These are phyloP conservation scores for Teinopalpus imperialis DNA, from an alignment of 2,888 invertebrate genomes.

Conservation along the genomic window DNA sequence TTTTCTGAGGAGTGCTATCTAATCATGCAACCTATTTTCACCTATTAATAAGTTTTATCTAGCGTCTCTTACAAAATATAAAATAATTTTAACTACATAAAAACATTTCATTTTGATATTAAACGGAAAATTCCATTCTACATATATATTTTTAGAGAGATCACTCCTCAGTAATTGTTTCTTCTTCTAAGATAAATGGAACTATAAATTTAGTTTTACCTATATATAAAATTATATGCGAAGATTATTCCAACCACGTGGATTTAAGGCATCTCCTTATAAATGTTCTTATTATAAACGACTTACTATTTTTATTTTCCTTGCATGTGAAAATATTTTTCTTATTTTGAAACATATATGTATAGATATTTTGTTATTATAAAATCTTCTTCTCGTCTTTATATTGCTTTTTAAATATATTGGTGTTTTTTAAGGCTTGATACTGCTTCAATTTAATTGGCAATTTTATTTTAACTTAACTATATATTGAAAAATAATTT, in stretches of 20 bases:
- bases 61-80: constrained; percentile 16
- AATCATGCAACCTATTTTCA: constrained; percentile 1
- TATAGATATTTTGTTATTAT: constrained; percentile 5
- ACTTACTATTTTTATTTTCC: neutral
- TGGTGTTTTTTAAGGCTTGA: constrained; percentile 11
- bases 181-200: constrained; percentile 3
- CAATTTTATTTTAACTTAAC: constrained; percentile 11
- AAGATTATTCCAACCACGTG: constrained; percentile 2
- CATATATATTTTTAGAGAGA: neutral
- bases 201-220: constrained; percentile 11
- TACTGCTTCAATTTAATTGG: constrained; percentile 18
- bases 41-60: constrained; percentile 4
- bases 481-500: constrained; percentile 9
- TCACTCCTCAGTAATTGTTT: constrained; percentile 13
- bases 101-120: too few relatives aligned
- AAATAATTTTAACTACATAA: too few relatives aligned
- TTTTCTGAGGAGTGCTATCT: constrained; percentile 4
- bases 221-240: constrained; percentile 17
- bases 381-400: constrained; percentile 1
- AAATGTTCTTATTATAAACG: constrained; percentile 5
- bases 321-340: constrained; percentile 1
- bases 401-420: constrained; percentile 21
- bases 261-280: constrained; percentile 12
- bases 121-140: too few relatives aligned
- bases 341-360: neutral